Base-by-base conservation (phyloP, 2,888 invertebrate genomes). In the Amorpha juglandis region DNA sequence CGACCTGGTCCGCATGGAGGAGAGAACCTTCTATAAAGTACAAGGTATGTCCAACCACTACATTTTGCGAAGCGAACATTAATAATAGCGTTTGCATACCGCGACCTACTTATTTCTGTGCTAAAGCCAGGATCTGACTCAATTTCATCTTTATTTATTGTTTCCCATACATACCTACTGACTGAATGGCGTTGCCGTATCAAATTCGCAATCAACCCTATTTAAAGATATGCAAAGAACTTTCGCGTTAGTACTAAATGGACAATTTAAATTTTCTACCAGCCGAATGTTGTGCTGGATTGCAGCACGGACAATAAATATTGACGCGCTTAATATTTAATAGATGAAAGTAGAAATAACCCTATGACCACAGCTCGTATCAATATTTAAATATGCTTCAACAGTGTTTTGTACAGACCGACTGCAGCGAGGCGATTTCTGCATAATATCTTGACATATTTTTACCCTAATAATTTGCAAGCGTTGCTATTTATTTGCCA, bases 21-120 rank as follows among this genome's bases (percentile, higher is more conserved):
- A 94, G 71, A 94, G 92, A 70, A 94, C 96, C 27, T 96, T 96
- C 80, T 93, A 92, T 75, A 94, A 94, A 70, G 93, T 95, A 67
- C 93, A 94, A 86, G 95, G 93, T 93, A 79, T 79, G 78, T 66
- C 70, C 19, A 55, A 64, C 9, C 16, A 33, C 45, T 53, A 62
- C 33, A 45, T 14, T 35, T n/a, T 51, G 52, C 62, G 33, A 35
- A 42, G 66, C 66, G 66, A 66, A 53, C 16, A 35, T 63, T 35
- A 55, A 42, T 51, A 51, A 8, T 11, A 19, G 63, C 52, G 48
- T 33, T 63, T 64, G 63, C 62, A 62, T 53, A 63, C 14, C 47
- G 66, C 66, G 63, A 66, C 51, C 65, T 65, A 65, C 62, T 51
- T 63, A 42, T 66, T 42, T 42, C 63, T 67, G 16, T 62, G 63